phyloP scores from a whole-genome alignment of 2,113 vertebrate genomes.

The Daphoenositta chrysoptera region DNA sequence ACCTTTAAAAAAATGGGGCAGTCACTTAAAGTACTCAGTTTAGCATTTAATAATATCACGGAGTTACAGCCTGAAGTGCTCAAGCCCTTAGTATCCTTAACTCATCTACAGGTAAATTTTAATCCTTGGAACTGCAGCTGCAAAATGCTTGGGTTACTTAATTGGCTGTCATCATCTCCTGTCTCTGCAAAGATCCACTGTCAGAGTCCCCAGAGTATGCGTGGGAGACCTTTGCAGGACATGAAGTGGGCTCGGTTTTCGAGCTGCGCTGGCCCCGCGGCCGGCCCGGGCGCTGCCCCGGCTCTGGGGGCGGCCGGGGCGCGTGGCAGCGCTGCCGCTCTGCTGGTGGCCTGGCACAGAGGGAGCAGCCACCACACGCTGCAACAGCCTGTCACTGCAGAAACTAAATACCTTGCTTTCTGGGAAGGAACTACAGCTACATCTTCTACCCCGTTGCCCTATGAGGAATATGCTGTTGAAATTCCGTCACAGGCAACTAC shows the following conservation, averaged over 20 bases:
- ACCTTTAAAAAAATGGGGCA: slow-evolving; percentile 70
- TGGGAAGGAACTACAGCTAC: slow-evolving; percentile 25
- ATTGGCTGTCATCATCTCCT: slow-evolving; percentile 67
- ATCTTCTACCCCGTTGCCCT: not conserved
- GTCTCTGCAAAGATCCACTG: slow-evolving; percentile 70
- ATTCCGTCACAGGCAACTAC: slow-evolving; percentile 2
- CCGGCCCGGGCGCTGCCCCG: not conserved
- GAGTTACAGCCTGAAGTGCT: slow-evolving; percentile 70
- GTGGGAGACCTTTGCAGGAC: slow-evolving; percentile 59
- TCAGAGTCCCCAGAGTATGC: slow-evolving; percentile 60
- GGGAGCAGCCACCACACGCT: not conserved
- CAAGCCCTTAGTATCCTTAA: slow-evolving; percentile 74
- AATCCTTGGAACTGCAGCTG: slow-evolving; percentile 79
- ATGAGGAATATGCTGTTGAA: slow-evolving; percentile 33
- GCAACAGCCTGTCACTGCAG: not conserved
- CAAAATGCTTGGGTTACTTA: slow-evolving; percentile 62
- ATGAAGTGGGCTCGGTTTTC: slow-evolving; percentile 54
- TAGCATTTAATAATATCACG: slow-evolving; percentile 79
- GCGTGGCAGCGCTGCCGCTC: not conserved
- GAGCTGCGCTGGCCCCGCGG: slow-evolving; percentile 39
- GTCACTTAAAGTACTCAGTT: slow-evolving; percentile 75
- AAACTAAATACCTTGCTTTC: not conserved
- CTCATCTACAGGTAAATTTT: slow-evolving; percentile 66
- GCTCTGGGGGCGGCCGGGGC: not conserved
- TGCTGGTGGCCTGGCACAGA: slow-evolving; percentile 64